A percentile compares a stretch with the other conserved stretches of the same genome.
These are phyloP conservation scores for Galago senegalensis DNA, from an alignment of 2,797 vertebrate species.

Conservation along the genomic window DNA sequence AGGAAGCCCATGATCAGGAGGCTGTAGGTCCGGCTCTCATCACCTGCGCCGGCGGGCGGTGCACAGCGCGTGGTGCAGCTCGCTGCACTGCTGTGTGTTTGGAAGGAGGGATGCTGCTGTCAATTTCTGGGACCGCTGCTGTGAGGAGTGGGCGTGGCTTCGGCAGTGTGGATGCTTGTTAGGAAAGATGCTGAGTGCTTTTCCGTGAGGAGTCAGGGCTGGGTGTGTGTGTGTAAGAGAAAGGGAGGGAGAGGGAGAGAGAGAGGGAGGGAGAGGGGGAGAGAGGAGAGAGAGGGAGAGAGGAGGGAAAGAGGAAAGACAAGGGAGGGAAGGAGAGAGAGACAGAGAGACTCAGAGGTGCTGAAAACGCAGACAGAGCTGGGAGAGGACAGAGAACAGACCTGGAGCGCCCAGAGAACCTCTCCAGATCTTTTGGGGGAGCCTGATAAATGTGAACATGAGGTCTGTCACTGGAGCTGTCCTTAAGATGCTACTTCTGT, in stretches of 20 bases:
- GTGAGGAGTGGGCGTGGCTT: constrained; percentile 82
- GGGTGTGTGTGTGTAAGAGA: background rate
- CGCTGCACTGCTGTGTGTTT: background rate
- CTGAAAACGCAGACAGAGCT: constrained; percentile 62
- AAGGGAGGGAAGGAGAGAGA: background rate
- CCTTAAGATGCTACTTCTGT: constrained; percentile 86
- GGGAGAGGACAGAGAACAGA: constrained; percentile 40
- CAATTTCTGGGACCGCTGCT: constrained; percentile 72
- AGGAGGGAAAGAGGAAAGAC: background rate
- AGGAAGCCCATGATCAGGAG: constrained; percentile 73
- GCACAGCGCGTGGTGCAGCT: constrained; percentile 12
- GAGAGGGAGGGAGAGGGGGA: background rate
- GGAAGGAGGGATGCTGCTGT: constrained; percentile 55
- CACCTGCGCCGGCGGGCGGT: constrained; percentile 13
- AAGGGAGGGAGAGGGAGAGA: background rate
- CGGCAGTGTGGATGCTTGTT: constrained; percentile 65
- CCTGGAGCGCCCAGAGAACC: background rate
- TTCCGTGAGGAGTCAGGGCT: constrained; percentile 79
- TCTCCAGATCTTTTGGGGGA: constrained; percentile 77
- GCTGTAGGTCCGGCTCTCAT: constrained; percentile 75
- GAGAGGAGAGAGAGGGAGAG: constrained; percentile 51
- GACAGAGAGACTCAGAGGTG: constrained; percentile 44
- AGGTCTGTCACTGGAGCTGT: constrained; percentile 88
- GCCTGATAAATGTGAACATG: constrained; percentile 87
- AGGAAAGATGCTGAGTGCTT: constrained; percentile 71